A percentile compares a stretch with the other conserved stretches of the same genome.
Conservation (phyloP, 1,140 invertebrate species). For the Halesus radiatus region DNA sequence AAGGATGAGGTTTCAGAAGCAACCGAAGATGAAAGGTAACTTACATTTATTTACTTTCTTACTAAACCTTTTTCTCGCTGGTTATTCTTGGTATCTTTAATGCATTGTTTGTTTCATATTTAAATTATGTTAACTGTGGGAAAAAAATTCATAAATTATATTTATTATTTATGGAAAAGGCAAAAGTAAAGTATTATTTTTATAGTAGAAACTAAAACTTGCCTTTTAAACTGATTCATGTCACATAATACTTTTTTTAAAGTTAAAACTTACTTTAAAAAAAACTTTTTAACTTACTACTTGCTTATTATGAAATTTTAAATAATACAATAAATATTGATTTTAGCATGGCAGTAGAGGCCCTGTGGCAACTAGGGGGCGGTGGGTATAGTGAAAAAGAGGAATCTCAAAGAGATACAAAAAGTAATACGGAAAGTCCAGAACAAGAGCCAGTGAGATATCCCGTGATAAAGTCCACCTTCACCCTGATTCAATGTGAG, state of each 20-base stretch:
- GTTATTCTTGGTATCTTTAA: neutral
- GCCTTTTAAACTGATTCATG: no score
- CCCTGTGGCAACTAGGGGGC: slow-evolving; percentile 67
- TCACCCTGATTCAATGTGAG: slow-evolving; percentile 34
- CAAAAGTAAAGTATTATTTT: no score
- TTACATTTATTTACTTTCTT: neutral
- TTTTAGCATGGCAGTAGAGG: slow-evolving; percentile 67
- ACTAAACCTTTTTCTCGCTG: neutral
- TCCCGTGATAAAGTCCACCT: slow-evolving; percentile 32
- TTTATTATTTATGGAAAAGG: no score
- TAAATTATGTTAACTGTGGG: no score
- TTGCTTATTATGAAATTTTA: no score
- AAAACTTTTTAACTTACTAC: no score
- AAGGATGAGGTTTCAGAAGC: slow-evolving; percentile 46
- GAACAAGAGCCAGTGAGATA: slow-evolving; percentile 53
- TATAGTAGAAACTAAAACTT: no score
- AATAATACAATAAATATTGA: neutral
- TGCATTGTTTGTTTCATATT: no score
- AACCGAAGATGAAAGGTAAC: slow-evolving; percentile 56
- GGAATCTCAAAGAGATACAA: slow-evolving; percentile 44
- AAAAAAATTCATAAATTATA: no score
- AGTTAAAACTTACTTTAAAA: no score
- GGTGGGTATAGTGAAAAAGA: slow-evolving; percentile 62
- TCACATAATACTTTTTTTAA: no score
- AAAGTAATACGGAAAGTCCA: neutral